phyloP scores from a whole-genome alignment of 2,113 vertebrate species.

The Prionailurus viverrinus region DNA sequence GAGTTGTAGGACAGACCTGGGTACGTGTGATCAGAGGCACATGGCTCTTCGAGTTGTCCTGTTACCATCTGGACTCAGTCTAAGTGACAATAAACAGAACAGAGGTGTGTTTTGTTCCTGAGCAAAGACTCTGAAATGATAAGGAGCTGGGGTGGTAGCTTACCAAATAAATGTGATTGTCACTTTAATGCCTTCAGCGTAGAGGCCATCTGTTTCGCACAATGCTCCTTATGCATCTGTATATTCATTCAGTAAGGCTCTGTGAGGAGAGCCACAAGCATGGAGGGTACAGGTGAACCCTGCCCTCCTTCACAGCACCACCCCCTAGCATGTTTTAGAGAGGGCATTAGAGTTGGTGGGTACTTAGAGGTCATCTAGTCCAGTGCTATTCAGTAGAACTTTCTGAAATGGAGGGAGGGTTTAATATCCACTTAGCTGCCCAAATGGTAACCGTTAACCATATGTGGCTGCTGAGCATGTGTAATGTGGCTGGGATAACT shows the following conservation, averaged over 20 bases:
- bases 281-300: neutral
- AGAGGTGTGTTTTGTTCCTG: neutral
- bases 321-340: too few species aligned
- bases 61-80: neutral
- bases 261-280: neutral
- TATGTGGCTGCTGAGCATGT: neutral
- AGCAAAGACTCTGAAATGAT: neutral
- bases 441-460: rapidly evolving
- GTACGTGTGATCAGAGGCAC: neutral
- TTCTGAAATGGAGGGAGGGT: neutral
- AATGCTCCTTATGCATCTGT: neutral
- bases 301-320: neutral
- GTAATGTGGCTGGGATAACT: neutral
- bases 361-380: neutral
- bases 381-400: neutral
- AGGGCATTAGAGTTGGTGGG: neutral
- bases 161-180: neutral
- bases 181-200: neutral
- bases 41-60: neutral
- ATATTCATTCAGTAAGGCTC: neutral
- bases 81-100: neutral
- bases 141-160: neutral
- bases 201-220: neutral
- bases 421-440: neutral
- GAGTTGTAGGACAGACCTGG: neutral